Conservation (phyloP, 2,797 vertebrate genomes). For the Pseudochromis fuscus region DNA sequence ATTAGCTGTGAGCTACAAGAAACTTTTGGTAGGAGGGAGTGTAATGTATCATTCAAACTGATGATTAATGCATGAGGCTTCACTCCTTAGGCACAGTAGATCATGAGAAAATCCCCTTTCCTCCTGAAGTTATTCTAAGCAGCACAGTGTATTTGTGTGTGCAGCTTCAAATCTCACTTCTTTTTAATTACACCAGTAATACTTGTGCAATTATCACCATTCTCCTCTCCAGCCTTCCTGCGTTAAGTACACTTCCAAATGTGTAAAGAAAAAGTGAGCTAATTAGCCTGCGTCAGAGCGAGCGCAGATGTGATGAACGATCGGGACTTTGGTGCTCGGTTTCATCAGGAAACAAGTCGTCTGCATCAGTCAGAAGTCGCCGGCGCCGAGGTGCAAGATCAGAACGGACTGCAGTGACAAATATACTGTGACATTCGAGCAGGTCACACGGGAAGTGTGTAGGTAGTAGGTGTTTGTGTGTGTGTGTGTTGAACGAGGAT, state of each 20-base stretch:
- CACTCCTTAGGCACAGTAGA: background rate
- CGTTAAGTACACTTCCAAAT: constrained; percentile 6
- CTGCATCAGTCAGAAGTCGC: constrained; percentile 32
- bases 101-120: background rate
- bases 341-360: constrained; percentile 31
- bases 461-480: constrained; percentile 22
- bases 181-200: background rate
- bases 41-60: constrained; percentile 14
- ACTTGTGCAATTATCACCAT: background rate
- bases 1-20: background rate
- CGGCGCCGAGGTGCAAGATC: constrained; percentile 50
- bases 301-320: constrained; percentile 21
- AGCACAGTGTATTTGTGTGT: background rate
- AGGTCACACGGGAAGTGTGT: constrained; percentile 54
- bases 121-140: background rate
- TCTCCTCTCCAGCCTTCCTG: background rate
- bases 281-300: constrained; percentile 28
- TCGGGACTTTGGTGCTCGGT: constrained; percentile 38
- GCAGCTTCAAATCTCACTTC: background rate
- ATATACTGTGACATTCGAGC: constrained; percentile 60
- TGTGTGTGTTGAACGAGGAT: background rate
- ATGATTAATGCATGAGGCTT: constrained; percentile 25
- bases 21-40: background rate
- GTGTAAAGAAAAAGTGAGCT: constrained; percentile 13
- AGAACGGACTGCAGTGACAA: constrained; percentile 40